Evolutionary conservation across 2,888 invertebrate genomes (phyloP).

Genomic region (Aricia artaxerxes): DNA sequence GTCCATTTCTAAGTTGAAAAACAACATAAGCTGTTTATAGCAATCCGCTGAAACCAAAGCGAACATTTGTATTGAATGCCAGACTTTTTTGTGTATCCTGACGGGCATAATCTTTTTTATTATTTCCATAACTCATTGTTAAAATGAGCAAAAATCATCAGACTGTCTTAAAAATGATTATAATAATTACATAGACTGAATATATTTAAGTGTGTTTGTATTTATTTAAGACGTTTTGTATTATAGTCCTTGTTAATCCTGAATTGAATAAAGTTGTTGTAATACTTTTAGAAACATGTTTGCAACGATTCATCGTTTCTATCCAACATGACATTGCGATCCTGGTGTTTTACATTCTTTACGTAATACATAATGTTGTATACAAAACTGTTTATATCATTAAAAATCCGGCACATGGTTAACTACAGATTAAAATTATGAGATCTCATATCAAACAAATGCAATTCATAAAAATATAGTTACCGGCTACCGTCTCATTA

Average conservation of each 20-base stretch:
- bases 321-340: background rate
- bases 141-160: too few relatives aligned
- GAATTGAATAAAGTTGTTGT: constrained; percentile 24
- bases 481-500: too few relatives aligned
- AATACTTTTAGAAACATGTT: background rate
- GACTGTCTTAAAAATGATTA: background rate
- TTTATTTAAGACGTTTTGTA: constrained; percentile 19
- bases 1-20: background rate
- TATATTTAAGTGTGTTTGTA: background rate
- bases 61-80: background rate
- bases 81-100: background rate
- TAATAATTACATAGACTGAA: constrained; percentile 5
- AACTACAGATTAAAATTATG: background rate
- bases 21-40: background rate
- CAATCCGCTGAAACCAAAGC: background rate
- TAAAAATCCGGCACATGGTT: background rate
- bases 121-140: too few relatives aligned
- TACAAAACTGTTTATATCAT: background rate
- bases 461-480: too few relatives aligned
- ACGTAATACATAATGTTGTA: background rate
- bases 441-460: background rate
- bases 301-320: background rate
- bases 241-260: background rate
- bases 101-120: too few relatives aligned
- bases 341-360: background rate